Evolutionary conservation across 2,113 vertebrate species (phyloP).

Genomic region (Channa maculata): DNA sequence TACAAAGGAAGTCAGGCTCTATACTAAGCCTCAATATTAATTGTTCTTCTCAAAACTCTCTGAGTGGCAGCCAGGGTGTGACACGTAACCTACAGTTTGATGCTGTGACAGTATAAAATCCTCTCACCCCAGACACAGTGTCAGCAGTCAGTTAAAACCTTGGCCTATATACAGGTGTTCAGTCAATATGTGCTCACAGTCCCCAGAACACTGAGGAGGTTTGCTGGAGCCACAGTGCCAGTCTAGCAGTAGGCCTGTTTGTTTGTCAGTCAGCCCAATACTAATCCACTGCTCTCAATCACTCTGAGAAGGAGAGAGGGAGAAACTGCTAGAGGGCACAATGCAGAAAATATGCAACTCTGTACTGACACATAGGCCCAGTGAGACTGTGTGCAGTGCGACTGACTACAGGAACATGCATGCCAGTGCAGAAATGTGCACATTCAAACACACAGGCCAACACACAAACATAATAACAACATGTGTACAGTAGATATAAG

Average conservation of each 20-base stretch:
- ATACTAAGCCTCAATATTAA: no score
- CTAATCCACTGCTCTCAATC: conserved; percentile 69
- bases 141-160: conserved; percentile 54
- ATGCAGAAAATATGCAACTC: conserved; percentile 56
- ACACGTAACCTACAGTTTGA: conserved; percentile 21
- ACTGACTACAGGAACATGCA: conserved; percentile 12
- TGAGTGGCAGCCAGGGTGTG: conserved; percentile 4
- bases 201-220: conserved; percentile 42
- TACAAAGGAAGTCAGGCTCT: no score
- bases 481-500: not conserved
- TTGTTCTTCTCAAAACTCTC: not conserved
- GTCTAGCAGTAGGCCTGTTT: conserved; percentile 46
- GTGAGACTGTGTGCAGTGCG: conserved; percentile 18
- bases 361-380: conserved; percentile 32
- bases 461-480: conserved; percentile 9
- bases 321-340: conserved; percentile 40
- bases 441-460: not conserved
- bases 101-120: conserved; percentile 37
- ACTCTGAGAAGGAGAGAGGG: conserved; percentile 34
- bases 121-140: conserved; percentile 30
- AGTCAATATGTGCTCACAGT: conserved; percentile 63
- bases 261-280: conserved; percentile 63
- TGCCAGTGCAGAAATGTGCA: not conserved
- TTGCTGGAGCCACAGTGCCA: conserved; percentile 43
- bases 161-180: conserved; percentile 40